These are phyloP conservation scores for Didymodactylos carnosus DNA, from an alignment of 2,888 invertebrate species.

Conservation along the genomic window DNA sequence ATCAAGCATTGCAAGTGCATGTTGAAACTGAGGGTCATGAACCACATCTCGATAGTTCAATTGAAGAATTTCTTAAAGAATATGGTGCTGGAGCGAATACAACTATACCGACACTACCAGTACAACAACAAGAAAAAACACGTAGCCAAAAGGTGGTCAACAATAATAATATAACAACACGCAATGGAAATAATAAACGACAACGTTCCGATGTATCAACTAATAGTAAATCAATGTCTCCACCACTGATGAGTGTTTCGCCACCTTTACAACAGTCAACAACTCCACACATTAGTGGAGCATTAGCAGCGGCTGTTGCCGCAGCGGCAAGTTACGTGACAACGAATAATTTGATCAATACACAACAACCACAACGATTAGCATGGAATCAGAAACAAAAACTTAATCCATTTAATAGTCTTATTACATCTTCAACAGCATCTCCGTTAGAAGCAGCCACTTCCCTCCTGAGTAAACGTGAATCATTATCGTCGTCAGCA, in stretches of 20 bases:
- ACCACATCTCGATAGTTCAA: not conserved
- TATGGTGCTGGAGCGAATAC: not conserved
- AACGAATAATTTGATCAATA: not conserved
- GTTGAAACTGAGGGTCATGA: conserved; percentile 2
- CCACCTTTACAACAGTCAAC: too few relatives aligned
- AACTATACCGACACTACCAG: not conserved
- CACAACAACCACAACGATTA: not conserved
- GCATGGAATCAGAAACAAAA: too few relatives aligned
- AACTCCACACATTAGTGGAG: not conserved
- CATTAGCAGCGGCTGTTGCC: not conserved
- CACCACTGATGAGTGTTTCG: too few relatives aligned
- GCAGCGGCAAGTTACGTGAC: not conserved
- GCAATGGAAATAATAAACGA: too few relatives aligned
- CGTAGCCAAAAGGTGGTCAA: not conserved
- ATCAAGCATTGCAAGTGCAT: conserved; percentile 7
- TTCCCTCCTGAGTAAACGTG: too few relatives aligned
- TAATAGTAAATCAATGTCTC: not conserved
- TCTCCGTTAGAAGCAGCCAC: too few relatives aligned
- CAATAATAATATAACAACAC: too few relatives aligned
- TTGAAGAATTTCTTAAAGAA: conserved; percentile 1
- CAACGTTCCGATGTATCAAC: not conserved
- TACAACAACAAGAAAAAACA: not conserved
- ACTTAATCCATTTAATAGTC: too few relatives aligned
- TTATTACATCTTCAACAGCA: too few relatives aligned
- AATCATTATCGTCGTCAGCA: too few relatives aligned